Percentiles rank a stretch among this genome's conserved stretches.
Conservation (phyloP, 1,140 invertebrate species). For the Cheumatopsyche charites region DNA sequence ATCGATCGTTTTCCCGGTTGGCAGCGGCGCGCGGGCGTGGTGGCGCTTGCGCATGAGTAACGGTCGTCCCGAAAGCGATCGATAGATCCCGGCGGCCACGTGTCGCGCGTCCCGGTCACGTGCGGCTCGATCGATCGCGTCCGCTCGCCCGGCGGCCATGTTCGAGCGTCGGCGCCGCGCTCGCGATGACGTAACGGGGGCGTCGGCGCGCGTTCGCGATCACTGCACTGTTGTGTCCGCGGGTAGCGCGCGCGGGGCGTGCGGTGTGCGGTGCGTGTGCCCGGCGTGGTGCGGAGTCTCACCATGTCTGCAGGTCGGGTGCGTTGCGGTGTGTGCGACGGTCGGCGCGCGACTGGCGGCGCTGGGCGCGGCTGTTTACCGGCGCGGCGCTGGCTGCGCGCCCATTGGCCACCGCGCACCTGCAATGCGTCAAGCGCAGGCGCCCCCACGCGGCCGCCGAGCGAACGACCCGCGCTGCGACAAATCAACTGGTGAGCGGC, state of each 20-base stretch:
- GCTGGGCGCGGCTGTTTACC: slow-evolving; percentile 60
- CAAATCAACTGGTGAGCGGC: slow-evolving; percentile 43
- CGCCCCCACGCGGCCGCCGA: slow-evolving; percentile 35
- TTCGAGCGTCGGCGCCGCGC: slow-evolving; percentile 53
- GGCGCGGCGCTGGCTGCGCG: slow-evolving; percentile 59
- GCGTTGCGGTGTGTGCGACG: slow-evolving; percentile 8
- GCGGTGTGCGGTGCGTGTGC: no score
- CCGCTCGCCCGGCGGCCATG: slow-evolving; percentile 57
- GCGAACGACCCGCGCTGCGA: slow-evolving; percentile 47
- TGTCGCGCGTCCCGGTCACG: not conserved
- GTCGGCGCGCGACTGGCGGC: slow-evolving; percentile 15
- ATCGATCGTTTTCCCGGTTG: no score
- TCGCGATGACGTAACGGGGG: slow-evolving; percentile 64
- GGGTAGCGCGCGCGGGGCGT: no score
- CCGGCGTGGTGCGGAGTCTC: slow-evolving; percentile 4
- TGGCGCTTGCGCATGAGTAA: no score
- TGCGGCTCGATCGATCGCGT: no score
- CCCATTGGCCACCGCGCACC: slow-evolving; percentile 76
- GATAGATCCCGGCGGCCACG: no score
- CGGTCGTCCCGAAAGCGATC: not conserved
- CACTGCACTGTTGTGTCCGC: no score
- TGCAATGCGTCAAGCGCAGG: slow-evolving; percentile 79
- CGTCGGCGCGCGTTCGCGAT: slow-evolving; percentile 50
- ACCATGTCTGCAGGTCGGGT: slow-evolving; percentile 10
- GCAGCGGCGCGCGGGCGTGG: no score